These are phyloP conservation scores for Leptinotarsa peninsularis DNA, from an alignment of 2,888 invertebrate species.

Conservation along the genomic window DNA sequence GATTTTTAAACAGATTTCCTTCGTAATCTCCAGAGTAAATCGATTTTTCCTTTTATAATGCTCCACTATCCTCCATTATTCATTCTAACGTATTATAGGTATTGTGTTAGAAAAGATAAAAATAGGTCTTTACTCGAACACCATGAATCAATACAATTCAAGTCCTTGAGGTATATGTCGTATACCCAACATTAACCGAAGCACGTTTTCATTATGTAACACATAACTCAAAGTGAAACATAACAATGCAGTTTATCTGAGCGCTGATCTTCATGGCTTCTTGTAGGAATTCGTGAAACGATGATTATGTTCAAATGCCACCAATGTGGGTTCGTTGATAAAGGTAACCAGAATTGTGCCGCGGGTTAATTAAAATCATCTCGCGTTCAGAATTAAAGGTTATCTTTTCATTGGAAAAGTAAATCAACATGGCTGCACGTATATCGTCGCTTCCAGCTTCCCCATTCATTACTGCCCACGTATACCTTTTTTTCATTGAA, in stretches of 20 bases:
- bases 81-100: too few relatives aligned
- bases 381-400: background rate
- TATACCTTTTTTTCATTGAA: too few relatives aligned
- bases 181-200: conserved; percentile 13
- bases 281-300: conserved; percentile 26
- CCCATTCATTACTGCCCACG: too few relatives aligned
- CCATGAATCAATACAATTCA: conserved; percentile 9
- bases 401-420: background rate
- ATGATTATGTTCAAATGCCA: conserved; percentile 29
- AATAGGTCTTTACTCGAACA: background rate
- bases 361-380: background rate
- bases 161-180: conserved; percentile 23
- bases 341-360: background rate
- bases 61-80: too few relatives aligned
- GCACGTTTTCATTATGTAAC: conserved; percentile 25
- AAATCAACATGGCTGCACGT: too few relatives aligned
- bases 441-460: too few relatives aligned
- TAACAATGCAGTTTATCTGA: conserved; percentile 25
- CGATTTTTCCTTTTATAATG: too few relatives aligned
- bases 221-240: conserved; percentile 24
- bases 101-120: background rate
- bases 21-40: too few relatives aligned
- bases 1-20: too few relatives aligned
- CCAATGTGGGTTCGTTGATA: conserved; percentile 20
- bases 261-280: conserved; percentile 25